Base-by-base conservation (phyloP, 2,888 invertebrate genomes). In the Tetramorium bicarinatum region DNA sequence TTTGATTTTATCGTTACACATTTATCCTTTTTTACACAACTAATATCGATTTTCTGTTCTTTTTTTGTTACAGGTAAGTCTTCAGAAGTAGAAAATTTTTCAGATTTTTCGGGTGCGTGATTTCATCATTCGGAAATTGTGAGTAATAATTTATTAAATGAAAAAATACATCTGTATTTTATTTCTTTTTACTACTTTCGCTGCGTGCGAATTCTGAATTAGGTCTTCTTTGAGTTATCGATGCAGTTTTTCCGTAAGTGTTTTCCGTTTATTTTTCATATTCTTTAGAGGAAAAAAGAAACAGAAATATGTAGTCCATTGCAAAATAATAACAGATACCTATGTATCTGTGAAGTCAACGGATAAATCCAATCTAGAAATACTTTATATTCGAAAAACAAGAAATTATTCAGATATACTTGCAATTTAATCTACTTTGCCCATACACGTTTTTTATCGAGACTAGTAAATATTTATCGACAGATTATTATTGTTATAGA, bases 401-500 rank as follows among this genome's bases (percentile, higher is more conserved):
- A 89, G 94, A 71, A 93, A 93, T 86, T 95, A 96, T 89, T 95
- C 96, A 7, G 96, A 96, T 92, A 96, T 95, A 90, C 91, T 96
- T 4, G 94, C 96, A 34, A 95, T 95, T 6, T 95, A 95, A 89
- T 95, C 96, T 25, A 96, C 96, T 8, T 83, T 94, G 47, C 92
- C 93, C 94, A 96, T 96, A 75, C 95, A 95, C 85, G 96, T 95
- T 85, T 95, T 96, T 1, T 96, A 95, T 95, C 92, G 96, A n/a
- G 96, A 96, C 90, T 95, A 34, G 29, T 4, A 34, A 34, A 34
- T 34, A 34, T 34, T 34, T 4, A 34, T 34, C 29, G 29, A 4
- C 4, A 34, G 29, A 4, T 34, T 34, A 34, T 34, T 34, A 4
- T 34, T 34, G 29, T 3, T 34, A 34, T 34, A 34, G 29, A 34